Evolutionary conservation across 2,113 vertebrate genomes (phyloP).

Genomic region (Chionodraco myersi): DNA sequence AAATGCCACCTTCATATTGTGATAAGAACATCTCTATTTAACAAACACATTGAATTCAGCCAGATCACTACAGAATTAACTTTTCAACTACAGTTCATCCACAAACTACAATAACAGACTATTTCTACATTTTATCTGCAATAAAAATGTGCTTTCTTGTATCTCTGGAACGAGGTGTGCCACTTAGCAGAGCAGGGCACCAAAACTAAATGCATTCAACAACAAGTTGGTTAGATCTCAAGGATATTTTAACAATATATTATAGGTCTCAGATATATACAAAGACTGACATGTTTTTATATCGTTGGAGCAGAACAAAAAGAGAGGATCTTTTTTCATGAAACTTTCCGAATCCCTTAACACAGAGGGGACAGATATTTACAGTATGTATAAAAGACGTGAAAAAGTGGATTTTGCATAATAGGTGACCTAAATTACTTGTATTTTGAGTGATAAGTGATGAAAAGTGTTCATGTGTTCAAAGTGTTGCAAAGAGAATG

Average conservation of each 20-base stretch:
- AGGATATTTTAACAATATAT: too few relatives aligned
- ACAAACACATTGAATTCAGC: background rate
- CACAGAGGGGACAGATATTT: background rate
- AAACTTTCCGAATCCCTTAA: background rate
- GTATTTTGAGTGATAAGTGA: background rate
- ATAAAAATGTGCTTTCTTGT: background rate
- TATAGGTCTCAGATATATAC: too few relatives aligned
- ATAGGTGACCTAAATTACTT: background rate
- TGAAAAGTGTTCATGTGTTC: background rate
- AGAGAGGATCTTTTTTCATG: too few relatives aligned
- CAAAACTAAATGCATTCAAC: background rate
- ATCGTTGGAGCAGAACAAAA: too few relatives aligned
- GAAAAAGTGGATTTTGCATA: background rate
- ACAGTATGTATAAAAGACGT: background rate
- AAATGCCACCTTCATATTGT: background rate
- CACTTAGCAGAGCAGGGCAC: background rate
- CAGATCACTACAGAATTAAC: background rate
- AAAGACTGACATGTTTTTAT: too few relatives aligned
- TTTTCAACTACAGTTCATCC: background rate
- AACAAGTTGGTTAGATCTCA: background rate
- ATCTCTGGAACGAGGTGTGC: background rate
- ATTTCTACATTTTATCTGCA: background rate
- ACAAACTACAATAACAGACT: background rate
- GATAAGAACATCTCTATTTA: background rate
- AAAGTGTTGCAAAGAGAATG: background rate